Evolutionary conservation across 2,888 invertebrate species (phyloP).

Genomic region (Bugulina stolonifera): DNA sequence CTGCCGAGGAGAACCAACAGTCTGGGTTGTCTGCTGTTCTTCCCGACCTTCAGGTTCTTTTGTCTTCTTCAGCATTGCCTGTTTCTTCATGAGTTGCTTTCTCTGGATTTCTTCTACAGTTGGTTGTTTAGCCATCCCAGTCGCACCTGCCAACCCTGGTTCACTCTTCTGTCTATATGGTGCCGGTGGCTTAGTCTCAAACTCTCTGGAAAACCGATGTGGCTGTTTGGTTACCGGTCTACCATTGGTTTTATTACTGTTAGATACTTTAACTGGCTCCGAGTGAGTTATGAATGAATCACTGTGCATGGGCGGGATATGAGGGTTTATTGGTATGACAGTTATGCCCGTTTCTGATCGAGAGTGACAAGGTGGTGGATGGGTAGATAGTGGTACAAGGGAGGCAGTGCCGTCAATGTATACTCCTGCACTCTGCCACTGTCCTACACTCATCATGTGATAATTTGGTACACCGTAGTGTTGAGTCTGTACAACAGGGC

Average conservation of each 20-base stretch:
- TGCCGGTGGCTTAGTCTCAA: neutral
- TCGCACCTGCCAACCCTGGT: neutral
- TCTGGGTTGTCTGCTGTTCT: neutral
- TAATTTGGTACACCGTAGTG: no score
- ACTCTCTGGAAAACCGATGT: neutral
- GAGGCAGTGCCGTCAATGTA: no score
- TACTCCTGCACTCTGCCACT: no score
- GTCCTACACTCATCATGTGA: no score
- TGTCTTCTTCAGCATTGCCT: neutral
- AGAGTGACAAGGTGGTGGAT: neutral
- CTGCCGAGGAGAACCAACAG: neutral
- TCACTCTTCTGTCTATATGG: neutral
- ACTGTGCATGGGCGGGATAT: neutral
- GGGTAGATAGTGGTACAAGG: no score
- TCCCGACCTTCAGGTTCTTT: neutral
- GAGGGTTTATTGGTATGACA: neutral
- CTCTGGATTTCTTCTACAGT: conserved; percentile 17
- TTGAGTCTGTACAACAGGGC: no score
- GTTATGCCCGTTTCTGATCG: neutral
- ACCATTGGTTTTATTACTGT: neutral
- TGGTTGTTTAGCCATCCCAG: neutral
- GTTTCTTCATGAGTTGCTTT: neutral
- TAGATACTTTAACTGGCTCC: neutral
- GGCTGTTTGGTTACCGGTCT: neutral
- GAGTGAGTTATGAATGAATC: neutral